These are phyloP conservation scores for Haliclystus octoradiatus DNA, from an alignment of 30 jellyfish, hydroid and myxozoan species.

Conservation along the genomic window DNA sequence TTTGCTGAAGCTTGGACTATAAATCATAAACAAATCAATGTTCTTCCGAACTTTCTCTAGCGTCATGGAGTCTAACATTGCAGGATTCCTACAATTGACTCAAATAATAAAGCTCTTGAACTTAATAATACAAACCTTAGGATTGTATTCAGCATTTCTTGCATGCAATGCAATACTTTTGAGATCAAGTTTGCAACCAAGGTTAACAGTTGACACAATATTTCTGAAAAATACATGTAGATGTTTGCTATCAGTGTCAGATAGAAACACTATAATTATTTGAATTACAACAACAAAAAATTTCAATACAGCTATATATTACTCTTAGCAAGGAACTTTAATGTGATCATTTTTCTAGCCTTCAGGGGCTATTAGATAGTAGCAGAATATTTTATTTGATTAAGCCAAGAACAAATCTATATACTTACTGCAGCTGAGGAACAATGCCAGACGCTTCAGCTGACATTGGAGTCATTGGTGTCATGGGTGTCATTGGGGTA, in stretches of 20 bases:
- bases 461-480: conserved; percentile 75
- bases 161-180: conserved; percentile 87
- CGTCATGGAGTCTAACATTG: too few relatives aligned
- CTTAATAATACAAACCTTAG: too few relatives aligned
- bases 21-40: too few relatives aligned
- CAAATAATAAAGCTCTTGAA: too few relatives aligned
- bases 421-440: conserved; percentile 80
- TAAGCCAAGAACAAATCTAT: neutral
- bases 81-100: too few relatives aligned
- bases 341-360: neutral
- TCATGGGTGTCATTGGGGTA: conserved; percentile 49
- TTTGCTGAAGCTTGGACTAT: too few relatives aligned
- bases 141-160: conserved; percentile 94
- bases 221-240: conserved; percentile 28
- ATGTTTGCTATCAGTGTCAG: neutral
- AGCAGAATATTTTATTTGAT: too few relatives aligned
- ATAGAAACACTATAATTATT: neutral
- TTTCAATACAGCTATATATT: neutral
- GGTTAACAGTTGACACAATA: conserved; percentile 86
- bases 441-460: conserved; percentile 96
- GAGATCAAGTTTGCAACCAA: conserved; percentile 81
- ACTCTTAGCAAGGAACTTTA: neutral
- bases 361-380: too few relatives aligned
- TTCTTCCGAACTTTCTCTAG: too few relatives aligned
- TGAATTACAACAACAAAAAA: neutral